These are phyloP conservation scores for Episyrphus balteatus DNA, from an alignment of 1,140 invertebrate species.

Conservation along the genomic window DNA sequence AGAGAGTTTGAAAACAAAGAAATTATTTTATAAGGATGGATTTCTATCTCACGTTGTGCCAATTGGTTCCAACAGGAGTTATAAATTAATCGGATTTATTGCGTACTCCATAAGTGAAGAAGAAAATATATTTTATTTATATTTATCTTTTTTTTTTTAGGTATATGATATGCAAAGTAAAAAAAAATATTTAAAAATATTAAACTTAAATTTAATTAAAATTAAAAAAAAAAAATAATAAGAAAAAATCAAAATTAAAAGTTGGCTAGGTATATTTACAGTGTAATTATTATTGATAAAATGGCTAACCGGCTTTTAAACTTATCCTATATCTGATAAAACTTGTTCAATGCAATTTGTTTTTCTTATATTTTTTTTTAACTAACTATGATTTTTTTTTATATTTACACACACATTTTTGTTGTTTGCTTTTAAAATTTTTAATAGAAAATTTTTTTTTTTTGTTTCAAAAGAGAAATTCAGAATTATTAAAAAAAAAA, in stretches of 20 bases:
- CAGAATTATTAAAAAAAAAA: no score
- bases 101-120: neutral
- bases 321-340: neutral
- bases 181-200: no score
- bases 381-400: neutral
- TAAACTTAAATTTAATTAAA: no score
- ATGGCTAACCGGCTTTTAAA: neutral
- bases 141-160: neutral
- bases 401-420: neutral
- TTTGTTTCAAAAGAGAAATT: no score
- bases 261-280: no score
- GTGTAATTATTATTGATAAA: neutral
- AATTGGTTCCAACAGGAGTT: constrained; percentile 7
- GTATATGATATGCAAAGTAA: no score
- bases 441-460: neutral
- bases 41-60: neutral
- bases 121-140: neutral
- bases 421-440: neutral
- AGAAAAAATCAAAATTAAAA: no score
- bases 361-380: neutral
- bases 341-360: neutral
- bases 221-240: no score
- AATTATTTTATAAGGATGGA: neutral
- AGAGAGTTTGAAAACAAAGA: neutral
- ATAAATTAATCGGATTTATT: constrained; percentile 9